Percentiles rank a stretch among this genome's conserved stretches.
Conservation (phyloP, 2,888 invertebrate genomes). For the Sarcophaga rosellei region DNA sequence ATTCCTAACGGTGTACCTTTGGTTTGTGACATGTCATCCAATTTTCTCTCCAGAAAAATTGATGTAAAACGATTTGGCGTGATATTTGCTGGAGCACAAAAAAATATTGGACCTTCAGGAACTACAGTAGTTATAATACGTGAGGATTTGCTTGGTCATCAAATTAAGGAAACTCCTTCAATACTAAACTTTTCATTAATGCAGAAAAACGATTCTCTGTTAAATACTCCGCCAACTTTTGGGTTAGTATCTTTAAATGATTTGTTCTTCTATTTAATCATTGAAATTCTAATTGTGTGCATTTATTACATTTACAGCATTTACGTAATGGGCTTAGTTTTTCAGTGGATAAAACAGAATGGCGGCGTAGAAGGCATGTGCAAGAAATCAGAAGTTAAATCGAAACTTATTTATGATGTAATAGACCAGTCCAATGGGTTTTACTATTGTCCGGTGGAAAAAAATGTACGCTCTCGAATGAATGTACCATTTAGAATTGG, state of each 20-base stretch:
- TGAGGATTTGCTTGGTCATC: no score
- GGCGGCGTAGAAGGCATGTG: slow-evolving; percentile 94
- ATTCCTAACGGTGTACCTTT: slow-evolving; percentile 91
- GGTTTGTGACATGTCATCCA: slow-evolving; percentile 98
- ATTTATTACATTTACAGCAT: slow-evolving; percentile 84
- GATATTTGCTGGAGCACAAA: no score
- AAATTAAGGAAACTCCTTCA: slow-evolving; percentile 90
- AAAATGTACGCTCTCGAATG: no score
- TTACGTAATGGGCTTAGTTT: slow-evolving; percentile 95
- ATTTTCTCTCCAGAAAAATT: slow-evolving; percentile 93
- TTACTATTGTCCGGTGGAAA: no score
- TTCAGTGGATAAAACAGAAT: slow-evolving; percentile 93
- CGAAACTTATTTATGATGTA: slow-evolving; percentile 89
- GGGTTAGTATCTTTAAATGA: slow-evolving; percentile 84
- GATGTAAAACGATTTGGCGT: no score
- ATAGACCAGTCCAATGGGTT: slow-evolving; percentile 93
- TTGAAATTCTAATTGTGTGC: not conserved
- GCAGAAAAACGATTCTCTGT: slow-evolving; percentile 92
- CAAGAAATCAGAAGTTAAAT: slow-evolving; percentile 86
- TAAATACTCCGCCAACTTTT: slow-evolving; percentile 98
- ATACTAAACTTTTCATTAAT: slow-evolving; percentile 93
- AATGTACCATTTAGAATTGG: no score
- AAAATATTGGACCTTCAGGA: no score
- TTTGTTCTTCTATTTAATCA: no score
- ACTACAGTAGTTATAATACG: no score